These are phyloP conservation scores for Caloenas nicobarica DNA, from an alignment of 2,113 vertebrate genomes.

Conservation along the genomic window DNA sequence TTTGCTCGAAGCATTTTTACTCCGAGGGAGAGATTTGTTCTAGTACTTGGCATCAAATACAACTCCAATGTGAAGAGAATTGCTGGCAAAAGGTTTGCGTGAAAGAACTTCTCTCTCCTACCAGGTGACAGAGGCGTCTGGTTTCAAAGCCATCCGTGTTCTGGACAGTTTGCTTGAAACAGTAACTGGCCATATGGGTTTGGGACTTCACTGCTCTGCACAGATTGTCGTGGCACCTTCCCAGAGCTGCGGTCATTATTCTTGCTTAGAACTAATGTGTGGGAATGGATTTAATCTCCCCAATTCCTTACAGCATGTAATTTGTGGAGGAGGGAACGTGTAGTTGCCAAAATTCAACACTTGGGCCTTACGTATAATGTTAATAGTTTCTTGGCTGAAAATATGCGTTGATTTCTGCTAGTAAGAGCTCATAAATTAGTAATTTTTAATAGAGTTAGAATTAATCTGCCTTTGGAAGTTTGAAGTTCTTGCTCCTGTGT, in stretches of 20 bases:
- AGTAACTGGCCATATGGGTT: rapidly evolving
- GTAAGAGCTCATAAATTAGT: rapidly evolving
- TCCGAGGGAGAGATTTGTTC: not conserved
- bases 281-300: not conserved
- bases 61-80: rapidly evolving
- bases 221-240: not conserved
- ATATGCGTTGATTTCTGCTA: not conserved
- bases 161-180: not conserved
- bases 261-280: not conserved
- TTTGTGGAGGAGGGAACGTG: not conserved
- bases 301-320: not conserved
- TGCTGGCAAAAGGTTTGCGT: not conserved
- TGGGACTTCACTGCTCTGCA: not conserved
- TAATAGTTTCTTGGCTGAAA: not conserved
- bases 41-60: not conserved
- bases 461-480: not conserved
- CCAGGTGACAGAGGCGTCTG: not conserved
- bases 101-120: not conserved
- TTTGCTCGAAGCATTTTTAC: not conserved
- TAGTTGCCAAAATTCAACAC: not conserved
- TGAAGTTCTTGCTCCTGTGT: not conserved
- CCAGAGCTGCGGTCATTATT: not conserved
- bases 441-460: not conserved
- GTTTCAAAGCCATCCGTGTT: not conserved
- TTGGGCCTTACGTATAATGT: not conserved